A percentile compares a stretch with the other conserved stretches of the same genome.
Evolutionary conservation across 2,888 invertebrate species (phyloP).

Genomic region (Drepanosiphum platanoidis): DNA sequence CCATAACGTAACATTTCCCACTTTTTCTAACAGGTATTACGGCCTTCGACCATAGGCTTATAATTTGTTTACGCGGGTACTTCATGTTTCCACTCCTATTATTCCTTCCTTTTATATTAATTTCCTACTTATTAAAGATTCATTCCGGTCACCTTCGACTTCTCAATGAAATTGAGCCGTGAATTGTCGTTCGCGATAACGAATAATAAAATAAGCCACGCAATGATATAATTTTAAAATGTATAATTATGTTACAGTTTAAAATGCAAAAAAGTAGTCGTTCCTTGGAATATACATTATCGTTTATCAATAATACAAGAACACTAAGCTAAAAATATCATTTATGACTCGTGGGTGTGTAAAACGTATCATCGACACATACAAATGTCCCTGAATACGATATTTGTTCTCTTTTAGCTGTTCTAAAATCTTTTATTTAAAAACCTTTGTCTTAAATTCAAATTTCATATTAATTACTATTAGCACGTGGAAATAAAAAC

Average conservation of each 20-base stretch:
- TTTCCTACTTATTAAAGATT: slow-evolving; percentile 30
- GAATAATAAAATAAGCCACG: background rate
- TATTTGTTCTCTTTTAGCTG: too few relatives aligned
- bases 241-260: background rate
- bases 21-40: background rate
- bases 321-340: too few relatives aligned
- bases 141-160: slow-evolving; percentile 26
- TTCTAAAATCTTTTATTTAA: too few relatives aligned
- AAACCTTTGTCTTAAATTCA: too few relatives aligned
- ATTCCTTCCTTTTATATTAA: background rate
- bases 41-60: slow-evolving; percentile 20
- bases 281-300: slow-evolving; percentile 10
- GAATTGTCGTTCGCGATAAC: background rate
- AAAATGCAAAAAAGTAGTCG: background rate
- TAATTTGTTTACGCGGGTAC: background rate
- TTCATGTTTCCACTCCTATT: slow-evolving; percentile 3
- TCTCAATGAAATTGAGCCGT: background rate
- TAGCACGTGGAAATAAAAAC: too few relatives aligned
- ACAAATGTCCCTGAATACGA: too few relatives aligned
- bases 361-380: too few relatives aligned
- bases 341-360: too few relatives aligned
- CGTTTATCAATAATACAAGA: background rate
- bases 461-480: too few relatives aligned
- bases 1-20: background rate
- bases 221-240: background rate